These are phyloP conservation scores for Eristalinus sepulchralis DNA, from an alignment of 2,888 invertebrate genomes.

Conservation along the genomic window DNA sequence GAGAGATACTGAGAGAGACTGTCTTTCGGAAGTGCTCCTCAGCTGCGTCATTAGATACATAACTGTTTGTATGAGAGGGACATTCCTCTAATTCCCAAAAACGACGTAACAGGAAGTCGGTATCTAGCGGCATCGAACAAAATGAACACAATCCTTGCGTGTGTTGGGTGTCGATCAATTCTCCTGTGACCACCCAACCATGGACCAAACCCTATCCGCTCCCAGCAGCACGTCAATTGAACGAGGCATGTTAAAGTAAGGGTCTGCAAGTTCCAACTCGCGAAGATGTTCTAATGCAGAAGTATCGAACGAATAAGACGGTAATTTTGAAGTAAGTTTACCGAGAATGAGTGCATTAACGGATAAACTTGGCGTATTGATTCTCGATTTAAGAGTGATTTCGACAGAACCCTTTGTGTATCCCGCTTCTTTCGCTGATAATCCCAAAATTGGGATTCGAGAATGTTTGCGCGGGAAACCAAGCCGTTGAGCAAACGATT, in stretches of 20 bases:
- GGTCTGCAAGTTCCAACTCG: constrained; percentile 32
- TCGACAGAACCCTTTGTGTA: not conserved
- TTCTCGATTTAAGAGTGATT: not conserved
- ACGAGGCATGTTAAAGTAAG: not conserved
- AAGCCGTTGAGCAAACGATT: not conserved
- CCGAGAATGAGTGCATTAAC: not conserved
- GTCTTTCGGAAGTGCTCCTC: constrained; percentile 32
- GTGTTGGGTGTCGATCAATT: not conserved
- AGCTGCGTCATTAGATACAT: constrained; percentile 28
- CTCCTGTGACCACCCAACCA: constrained; percentile 17
- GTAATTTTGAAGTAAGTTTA: not conserved
- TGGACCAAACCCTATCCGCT: not conserved
- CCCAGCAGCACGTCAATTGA: not conserved
- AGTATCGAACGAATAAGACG: not conserved
- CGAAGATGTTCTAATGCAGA: constrained; percentile 30
- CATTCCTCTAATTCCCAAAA: constrained; percentile 25
- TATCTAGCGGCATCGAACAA: not conserved
- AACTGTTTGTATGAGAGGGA: constrained; percentile 20
- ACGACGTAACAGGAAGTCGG: not conserved
- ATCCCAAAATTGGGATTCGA: constrained; percentile 6
- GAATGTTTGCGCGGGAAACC: not conserved
- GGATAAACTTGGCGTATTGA: not conserved
- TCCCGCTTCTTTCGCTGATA: not conserved
- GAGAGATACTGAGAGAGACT: constrained; percentile 26
- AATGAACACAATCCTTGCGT: not conserved